Conservation (phyloP, 2,113 vertebrate genomes). For the Thamnophis sirtalis region DNA sequence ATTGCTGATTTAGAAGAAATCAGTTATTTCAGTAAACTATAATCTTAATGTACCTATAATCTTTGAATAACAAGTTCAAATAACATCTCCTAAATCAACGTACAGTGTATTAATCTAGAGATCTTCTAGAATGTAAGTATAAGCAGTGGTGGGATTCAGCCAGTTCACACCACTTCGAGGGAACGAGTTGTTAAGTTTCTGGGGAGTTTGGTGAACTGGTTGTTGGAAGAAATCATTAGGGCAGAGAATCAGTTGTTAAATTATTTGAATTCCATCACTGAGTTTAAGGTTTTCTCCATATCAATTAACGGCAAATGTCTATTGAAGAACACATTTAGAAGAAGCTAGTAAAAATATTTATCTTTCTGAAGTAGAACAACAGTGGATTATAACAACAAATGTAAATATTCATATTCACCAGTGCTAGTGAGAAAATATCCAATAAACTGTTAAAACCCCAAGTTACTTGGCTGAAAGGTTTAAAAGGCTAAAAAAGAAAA, state of each 20-base stretch:
- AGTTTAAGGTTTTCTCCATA: background rate
- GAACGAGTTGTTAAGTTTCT: no score
- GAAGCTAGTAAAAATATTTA: background rate
- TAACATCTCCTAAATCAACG: background rate
- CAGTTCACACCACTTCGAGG: no score
- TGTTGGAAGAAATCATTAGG: no score
- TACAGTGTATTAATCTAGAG: background rate
- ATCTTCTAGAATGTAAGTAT: background rate
- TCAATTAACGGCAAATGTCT: background rate
- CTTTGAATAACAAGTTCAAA: background rate
- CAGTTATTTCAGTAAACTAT: background rate
- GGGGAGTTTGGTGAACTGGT: no score
- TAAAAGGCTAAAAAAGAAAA: slow-evolving; percentile 47
- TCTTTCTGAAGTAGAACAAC: slow-evolving; percentile 52
- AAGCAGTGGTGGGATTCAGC: no score
- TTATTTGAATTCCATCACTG: no score
- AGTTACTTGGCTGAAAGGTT: slow-evolving; percentile 40
- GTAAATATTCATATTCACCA: slow-evolving; percentile 40
- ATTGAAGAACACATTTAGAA: background rate
- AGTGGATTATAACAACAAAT: slow-evolving; percentile 39
- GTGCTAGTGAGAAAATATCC: background rate
- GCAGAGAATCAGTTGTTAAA: no score
- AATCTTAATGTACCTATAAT: background rate
- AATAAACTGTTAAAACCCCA: slow-evolving; percentile 16
- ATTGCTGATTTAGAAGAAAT: background rate